These are phyloP conservation scores for Chloroceryle aenea DNA, from an alignment of 2,113 vertebrate species.

Conservation along the genomic window DNA sequence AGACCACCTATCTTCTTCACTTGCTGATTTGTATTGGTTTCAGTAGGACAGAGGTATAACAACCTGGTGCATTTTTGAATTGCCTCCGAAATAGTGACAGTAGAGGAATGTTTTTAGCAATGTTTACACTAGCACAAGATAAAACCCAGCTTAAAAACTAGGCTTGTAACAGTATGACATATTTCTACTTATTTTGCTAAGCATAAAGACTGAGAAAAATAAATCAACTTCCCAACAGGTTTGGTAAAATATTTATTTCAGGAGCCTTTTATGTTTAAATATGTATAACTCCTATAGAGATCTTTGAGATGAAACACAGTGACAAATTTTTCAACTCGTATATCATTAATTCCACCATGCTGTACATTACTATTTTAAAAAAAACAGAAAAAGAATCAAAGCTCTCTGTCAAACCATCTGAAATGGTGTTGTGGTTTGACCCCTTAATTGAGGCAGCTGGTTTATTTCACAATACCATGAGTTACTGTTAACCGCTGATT, in stretches of 20 bases:
- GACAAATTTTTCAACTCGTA: background rate
- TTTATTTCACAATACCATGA: background rate
- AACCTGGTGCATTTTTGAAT: background rate
- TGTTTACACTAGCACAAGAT: background rate
- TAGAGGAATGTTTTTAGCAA: background rate
- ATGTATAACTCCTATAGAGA: background rate
- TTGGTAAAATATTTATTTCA: slow-evolving; percentile 35
- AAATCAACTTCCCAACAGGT: background rate
- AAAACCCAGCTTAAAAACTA: background rate
- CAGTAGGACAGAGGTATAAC: background rate
- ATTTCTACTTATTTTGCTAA: slow-evolving; percentile 2
- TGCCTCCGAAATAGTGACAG: background rate
- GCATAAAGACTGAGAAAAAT: background rate
- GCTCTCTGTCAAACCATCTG: background rate
- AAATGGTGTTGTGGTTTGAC: background rate
- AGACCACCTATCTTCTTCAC: background rate
- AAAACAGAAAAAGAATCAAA: background rate
- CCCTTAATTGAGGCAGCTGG: background rate
- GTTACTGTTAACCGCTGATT: background rate
- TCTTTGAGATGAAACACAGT: background rate
- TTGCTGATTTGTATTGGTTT: background rate
- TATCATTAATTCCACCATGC: background rate
- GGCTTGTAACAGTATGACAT: background rate
- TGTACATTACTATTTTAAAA: background rate
- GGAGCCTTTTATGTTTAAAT: slow-evolving; percentile 48